phyloP scores from a whole-genome alignment of 2,888 invertebrate species.

The Stramonita haemastoma region DNA sequence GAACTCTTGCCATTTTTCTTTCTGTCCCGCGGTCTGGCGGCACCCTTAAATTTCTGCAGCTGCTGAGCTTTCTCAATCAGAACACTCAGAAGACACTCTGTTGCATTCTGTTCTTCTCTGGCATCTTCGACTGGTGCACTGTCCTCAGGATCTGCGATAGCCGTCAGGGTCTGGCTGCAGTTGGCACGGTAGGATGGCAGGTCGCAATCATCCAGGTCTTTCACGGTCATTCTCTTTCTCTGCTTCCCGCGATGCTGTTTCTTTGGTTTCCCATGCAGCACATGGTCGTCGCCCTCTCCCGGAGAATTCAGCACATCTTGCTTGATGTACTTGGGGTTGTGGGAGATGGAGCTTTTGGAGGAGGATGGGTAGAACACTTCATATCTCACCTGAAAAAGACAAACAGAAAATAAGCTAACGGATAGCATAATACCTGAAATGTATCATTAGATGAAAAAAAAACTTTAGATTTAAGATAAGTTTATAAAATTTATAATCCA shows the following conservation, averaged over 20 bases:
- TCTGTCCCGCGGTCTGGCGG: not conserved
- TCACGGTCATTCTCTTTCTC: slow-evolving; percentile 36
- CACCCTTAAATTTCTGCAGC: slow-evolving; percentile 2
- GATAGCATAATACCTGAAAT: too few species aligned
- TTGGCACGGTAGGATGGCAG: not conserved
- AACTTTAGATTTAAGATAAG: too few species aligned
- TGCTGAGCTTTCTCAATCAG: slow-evolving; percentile 12
- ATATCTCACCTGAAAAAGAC: slow-evolving; percentile 39
- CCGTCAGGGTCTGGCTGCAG: not conserved
- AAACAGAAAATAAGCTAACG: not conserved
- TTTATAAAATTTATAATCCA: too few species aligned
- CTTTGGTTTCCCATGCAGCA: slow-evolving; percentile 20
- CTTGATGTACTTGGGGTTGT: slow-evolving; percentile 53
- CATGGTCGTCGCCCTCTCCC: slow-evolving; percentile 29
- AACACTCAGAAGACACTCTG: not conserved
- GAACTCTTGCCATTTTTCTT: not conserved
- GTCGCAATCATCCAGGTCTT: slow-evolving; percentile 41
- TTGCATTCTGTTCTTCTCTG: not conserved
- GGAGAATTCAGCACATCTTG: slow-evolving; percentile 5
- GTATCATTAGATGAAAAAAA: too few species aligned
- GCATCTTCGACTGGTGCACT: not conserved
- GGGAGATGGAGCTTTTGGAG: slow-evolving; percentile 48
- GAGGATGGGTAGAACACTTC: slow-evolving; percentile 52
- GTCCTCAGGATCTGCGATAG: not conserved
- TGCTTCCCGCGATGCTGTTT: slow-evolving; percentile 39